Conservation (phyloP, 2,113 vertebrate genomes). For the Charadrius vociferus region DNA sequence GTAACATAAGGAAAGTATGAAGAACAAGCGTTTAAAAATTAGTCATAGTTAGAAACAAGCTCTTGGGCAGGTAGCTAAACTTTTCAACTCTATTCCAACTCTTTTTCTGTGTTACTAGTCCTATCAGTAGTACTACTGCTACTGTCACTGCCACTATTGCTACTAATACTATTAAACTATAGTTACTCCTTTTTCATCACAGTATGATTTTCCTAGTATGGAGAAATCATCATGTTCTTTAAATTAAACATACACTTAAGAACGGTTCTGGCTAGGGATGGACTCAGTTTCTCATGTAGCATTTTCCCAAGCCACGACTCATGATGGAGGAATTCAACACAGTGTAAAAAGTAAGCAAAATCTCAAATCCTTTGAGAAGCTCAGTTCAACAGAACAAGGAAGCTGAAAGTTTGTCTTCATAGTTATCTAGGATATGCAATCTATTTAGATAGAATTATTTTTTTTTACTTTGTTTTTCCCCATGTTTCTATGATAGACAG, state of each 20-base stretch:
- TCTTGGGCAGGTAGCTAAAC: neutral
- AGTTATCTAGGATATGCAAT: neutral
- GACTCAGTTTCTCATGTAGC: neutral
- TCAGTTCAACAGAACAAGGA: neutral
- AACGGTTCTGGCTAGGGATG: neutral
- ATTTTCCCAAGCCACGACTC: neutral
- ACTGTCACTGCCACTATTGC: neutral
- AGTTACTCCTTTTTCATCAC: neutral
- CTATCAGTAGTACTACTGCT: neutral
- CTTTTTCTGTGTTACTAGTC: neutral
- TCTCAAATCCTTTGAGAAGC: neutral
- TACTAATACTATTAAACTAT: neutral
- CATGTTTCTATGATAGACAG: neutral
- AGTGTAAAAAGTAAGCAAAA: neutral
- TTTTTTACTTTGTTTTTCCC: neutral
- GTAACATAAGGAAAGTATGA: neutral
- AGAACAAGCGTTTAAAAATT: accelerated
- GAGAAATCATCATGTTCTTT: neutral
- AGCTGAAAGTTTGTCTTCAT: neutral
- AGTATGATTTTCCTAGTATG: neutral
- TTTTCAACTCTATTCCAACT: neutral
- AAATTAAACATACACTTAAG: neutral
- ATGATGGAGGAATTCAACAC: neutral
- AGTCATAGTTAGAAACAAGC: neutral
- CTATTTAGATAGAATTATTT: neutral